Evolutionary conservation across 2,888 invertebrate genomes (phyloP), one percentile per base, ranked within the genome.

Genomic region (Thymelicus lineola): DNA sequence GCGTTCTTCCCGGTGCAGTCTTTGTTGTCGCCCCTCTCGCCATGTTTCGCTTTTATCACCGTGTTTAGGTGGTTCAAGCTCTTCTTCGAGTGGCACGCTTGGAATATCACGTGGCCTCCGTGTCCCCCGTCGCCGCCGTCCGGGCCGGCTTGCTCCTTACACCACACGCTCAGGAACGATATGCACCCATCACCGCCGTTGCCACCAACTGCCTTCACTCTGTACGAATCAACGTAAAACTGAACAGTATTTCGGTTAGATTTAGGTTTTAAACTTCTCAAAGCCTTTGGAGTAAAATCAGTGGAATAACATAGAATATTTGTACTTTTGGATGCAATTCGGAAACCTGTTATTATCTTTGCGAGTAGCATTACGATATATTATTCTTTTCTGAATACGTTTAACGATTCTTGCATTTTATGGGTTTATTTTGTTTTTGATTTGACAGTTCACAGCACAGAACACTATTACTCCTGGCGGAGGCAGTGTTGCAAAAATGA

Each of bases 91-190:
- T 87, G 86, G 0, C 95, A 94, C 0, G 97, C 97, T 80, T 90
- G 88, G 73, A 99, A 97, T 68, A 99, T 95, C 1, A 99, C 97
- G 90, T 99, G 99, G 0, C 98, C 99, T 0, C 99, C 99, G 83
- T 97, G 95, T 0, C 99, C 99, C 0, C 99, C 99, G 86, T 99
- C 98, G 0, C 99, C 99, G 0, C 99, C 99, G 87, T 98, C 98
- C 0, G 99, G 99, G 0, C 99, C 99, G 0, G 98, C 99, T 70
- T 94, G 95, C 74, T 98, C 98, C 80, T 98, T 98, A 66, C 95
- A 94, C 95, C 96, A 98, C 9, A 96, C 91, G 73, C 96, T 96
- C 7, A 98, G 90, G 84, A 99, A 98, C 0, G 98, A 97, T 68
- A 98, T 95, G 76, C 96, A 96, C 0, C 99, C 99, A 91, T 99